Evolutionary conservation across 1,140 invertebrate genomes (phyloP).

Genomic region (Littorina saxatilis): DNA sequence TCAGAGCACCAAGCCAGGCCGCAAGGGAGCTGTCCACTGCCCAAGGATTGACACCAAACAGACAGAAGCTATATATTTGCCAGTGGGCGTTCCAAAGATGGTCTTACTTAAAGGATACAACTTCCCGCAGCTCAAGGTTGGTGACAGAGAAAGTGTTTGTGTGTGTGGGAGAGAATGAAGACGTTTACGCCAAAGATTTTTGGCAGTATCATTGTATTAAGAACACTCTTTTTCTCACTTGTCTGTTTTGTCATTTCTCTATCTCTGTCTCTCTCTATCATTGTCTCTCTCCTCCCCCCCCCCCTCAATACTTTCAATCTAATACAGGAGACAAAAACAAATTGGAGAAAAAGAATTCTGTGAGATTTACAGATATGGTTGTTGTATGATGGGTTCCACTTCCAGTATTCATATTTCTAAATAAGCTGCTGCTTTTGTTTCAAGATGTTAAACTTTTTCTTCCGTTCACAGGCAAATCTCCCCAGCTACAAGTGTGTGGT

Average conservation of each 20-base stretch:
- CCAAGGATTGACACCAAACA: conserved; percentile 54
- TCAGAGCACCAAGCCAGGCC: conserved; percentile 52
- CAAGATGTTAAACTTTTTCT: background rate
- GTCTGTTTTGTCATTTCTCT: background rate
- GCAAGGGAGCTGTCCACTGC: conserved; percentile 52
- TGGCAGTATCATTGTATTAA: too few species aligned
- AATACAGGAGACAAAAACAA: too few species aligned
- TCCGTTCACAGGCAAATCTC: conserved; percentile 22
- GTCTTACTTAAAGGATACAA: conserved; percentile 59
- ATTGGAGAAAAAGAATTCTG: too few species aligned
- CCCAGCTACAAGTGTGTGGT: conserved; percentile 39
- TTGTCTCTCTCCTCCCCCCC: too few species aligned
- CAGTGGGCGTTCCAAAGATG: conserved; percentile 51
- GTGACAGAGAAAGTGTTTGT: background rate
- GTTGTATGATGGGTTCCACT: too few species aligned
- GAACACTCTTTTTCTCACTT: too few species aligned
- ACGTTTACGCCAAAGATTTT: too few species aligned
- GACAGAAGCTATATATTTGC: conserved; percentile 54
- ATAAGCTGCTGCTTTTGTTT: too few species aligned
- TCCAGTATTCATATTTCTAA: too few species aligned
- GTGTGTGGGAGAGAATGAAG: background rate
- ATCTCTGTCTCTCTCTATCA: background rate
- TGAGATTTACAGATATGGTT: too few species aligned
- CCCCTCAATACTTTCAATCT: too few species aligned
- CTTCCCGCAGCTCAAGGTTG: conserved; percentile 56